phyloP scores from a whole-genome alignment of 2,797 vertebrate species.

The Menidia menidia region DNA sequence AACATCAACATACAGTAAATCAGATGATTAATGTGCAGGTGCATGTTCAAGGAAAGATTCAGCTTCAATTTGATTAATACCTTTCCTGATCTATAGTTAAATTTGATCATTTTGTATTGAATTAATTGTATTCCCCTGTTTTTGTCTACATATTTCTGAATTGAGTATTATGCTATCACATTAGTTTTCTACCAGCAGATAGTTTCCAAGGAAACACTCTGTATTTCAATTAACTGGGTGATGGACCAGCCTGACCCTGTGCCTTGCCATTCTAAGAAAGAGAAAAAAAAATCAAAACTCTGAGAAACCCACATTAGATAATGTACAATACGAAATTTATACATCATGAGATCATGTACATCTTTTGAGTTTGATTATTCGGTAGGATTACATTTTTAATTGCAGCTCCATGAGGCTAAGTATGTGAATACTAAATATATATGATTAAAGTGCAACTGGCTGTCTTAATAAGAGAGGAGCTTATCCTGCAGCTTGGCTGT shows the following conservation, averaged over 20 bases:
- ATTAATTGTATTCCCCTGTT: conserved; percentile 5
- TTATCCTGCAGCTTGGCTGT: background rate
- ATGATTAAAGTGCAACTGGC: conserved; percentile 20
- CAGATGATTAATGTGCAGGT: background rate
- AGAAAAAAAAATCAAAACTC: background rate
- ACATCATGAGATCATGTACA: background rate
- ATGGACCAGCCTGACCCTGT: conserved; percentile 40
- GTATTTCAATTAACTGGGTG: conserved; percentile 38
- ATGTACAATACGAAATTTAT: background rate
- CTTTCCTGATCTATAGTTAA: background rate
- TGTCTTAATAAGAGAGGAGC: conserved; percentile 7
- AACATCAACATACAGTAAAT: background rate
- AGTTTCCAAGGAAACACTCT: conserved; percentile 67
- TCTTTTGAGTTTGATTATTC: background rate
- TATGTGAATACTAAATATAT: conserved; percentile 17
- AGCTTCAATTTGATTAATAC: too few species aligned
- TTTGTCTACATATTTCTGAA: conserved; percentile 3
- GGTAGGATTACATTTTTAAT: background rate
- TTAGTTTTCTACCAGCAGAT: background rate
- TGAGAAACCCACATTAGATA: background rate
- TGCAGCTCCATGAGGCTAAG: background rate
- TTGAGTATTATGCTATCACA: background rate
- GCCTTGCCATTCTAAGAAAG: conserved; percentile 22
- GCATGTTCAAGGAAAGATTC: background rate
- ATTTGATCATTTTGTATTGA: background rate